These are phyloP conservation scores for Antennarius striatus DNA, from an alignment of 2,113 vertebrate genomes.

Conservation along the genomic window DNA sequence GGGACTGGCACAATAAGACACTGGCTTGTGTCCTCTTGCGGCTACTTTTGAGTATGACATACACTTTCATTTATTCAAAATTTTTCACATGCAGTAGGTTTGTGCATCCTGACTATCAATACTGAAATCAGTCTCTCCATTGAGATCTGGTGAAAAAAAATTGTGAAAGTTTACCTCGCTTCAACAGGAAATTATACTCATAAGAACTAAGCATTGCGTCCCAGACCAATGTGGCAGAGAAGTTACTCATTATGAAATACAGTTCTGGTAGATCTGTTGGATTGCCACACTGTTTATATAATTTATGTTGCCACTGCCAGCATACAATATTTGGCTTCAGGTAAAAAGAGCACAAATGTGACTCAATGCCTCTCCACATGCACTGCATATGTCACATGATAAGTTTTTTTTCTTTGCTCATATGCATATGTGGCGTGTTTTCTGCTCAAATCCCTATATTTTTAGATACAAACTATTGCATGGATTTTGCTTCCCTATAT, in stretches of 20 bases:
- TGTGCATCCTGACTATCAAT: background rate
- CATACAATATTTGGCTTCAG: conserved; percentile 39
- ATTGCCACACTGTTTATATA: conserved; percentile 34
- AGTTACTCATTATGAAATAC: background rate
- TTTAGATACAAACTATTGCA: too few species aligned
- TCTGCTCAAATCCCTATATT: too few species aligned
- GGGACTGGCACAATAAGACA: too few species aligned
- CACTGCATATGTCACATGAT: conserved; percentile 41
- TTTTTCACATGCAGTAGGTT: too few species aligned
- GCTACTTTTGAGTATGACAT: too few species aligned
- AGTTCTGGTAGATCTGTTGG: conserved; percentile 11
- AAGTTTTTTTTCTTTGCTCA: too few species aligned
- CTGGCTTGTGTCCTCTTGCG: too few species aligned
- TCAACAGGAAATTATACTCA: background rate
- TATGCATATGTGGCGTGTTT: too few species aligned
- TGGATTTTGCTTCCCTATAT: conserved; percentile 20
- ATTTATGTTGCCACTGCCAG: conserved; percentile 28
- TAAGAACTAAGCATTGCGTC: too few species aligned
- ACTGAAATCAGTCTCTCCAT: conserved; percentile 30
- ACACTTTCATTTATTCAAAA: too few species aligned
- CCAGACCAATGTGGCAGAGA: background rate
- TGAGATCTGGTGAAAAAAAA: background rate
- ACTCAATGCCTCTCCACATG: conserved; percentile 46
- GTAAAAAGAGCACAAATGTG: conserved; percentile 30
- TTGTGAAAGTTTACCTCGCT: background rate